Evolutionary conservation across 2,113 vertebrate species (phyloP).

Genomic region (Paramormyrops kingsleyae): DNA sequence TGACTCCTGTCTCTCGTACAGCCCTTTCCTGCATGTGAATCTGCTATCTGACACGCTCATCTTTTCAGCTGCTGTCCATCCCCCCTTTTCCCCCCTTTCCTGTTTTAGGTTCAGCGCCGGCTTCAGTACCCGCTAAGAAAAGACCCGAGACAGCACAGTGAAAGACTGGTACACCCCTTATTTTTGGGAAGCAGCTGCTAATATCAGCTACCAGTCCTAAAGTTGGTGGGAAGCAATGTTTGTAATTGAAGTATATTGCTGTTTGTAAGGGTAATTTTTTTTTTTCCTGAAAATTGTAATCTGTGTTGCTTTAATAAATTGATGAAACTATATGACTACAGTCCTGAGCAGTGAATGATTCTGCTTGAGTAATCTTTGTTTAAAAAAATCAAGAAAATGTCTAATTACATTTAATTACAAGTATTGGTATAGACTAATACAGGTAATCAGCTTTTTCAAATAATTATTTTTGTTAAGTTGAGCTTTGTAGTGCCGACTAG

Average conservation of each 20-base stretch:
- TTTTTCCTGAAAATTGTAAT: slow-evolving; percentile 34
- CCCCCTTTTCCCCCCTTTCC: not conserved
- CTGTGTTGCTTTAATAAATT: slow-evolving; percentile 42
- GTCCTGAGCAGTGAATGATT: slow-evolving; percentile 26
- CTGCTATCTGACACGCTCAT: not conserved
- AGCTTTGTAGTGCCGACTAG: not conserved
- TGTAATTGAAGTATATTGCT: slow-evolving; percentile 33
- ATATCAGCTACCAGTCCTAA: not conserved
- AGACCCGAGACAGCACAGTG: slow-evolving; percentile 34
- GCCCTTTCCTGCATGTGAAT: not conserved
- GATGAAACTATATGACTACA: slow-evolving; percentile 41
- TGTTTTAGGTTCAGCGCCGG: slow-evolving; percentile 35
- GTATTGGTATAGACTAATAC: not conserved
- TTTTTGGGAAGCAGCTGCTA: not conserved
- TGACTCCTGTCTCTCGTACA: not conserved
- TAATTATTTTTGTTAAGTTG: not conserved
- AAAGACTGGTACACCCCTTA: not conserved
- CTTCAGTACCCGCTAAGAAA: slow-evolving; percentile 24
- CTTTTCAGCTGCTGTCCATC: not conserved
- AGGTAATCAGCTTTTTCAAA: not conserved
- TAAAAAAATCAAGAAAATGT: not conserved
- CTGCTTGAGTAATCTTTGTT: not conserved
- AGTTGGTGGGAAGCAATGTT: slow-evolving; percentile 14
- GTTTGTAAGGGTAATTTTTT: slow-evolving; percentile 39
- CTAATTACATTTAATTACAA: not conserved